These are phyloP conservation scores for Thyatira batis DNA, from an alignment of 2,888 invertebrate genomes.

Conservation along the genomic window DNA sequence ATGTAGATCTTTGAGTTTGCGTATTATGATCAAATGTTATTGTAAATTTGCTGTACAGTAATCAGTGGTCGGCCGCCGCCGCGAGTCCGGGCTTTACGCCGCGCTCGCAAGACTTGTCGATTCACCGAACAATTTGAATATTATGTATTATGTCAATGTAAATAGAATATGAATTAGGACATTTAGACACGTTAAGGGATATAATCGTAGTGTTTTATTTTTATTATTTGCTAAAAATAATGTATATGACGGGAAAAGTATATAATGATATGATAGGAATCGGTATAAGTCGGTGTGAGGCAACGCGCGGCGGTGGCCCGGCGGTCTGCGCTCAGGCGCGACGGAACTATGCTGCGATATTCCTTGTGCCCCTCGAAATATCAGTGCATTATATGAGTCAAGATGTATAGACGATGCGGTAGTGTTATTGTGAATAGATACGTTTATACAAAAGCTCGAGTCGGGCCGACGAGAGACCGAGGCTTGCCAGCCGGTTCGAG, in stretches of 20 bases:
- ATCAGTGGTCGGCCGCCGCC: constrained; percentile 55
- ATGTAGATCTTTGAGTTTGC: constrained; percentile 76
- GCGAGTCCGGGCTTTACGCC: constrained; percentile 49
- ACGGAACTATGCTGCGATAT: constrained; percentile 78
- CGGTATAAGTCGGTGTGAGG: constrained; percentile 35
- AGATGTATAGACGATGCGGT: constrained; percentile 72
- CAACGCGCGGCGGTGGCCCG: constrained; percentile 49
- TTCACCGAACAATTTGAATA: constrained; percentile 75
- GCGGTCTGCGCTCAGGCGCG: constrained; percentile 37
- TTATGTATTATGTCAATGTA: constrained; percentile 74
- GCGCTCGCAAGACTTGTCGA: constrained; percentile 59
- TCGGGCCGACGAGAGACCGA: constrained; percentile 60
- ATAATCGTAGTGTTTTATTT: constrained; percentile 74
- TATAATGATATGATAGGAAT: constrained; percentile 22
- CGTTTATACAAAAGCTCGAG: constrained; percentile 75
- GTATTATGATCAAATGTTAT: constrained; percentile 78
- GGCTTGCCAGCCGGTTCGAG: constrained; percentile 74
- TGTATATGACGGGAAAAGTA: constrained; percentile 49
- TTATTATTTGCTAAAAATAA: constrained; percentile 60
- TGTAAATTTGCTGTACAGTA: constrained; percentile 79
- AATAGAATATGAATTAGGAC: constrained; percentile 77
- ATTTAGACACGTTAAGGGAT: constrained; percentile 70
- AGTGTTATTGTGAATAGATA: constrained; percentile 77
- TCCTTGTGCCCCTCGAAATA: constrained; percentile 78
- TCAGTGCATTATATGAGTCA: constrained; percentile 79